These are phyloP conservation scores for Anas georgica DNA, from an alignment of 2,797 vertebrate genomes.

Conservation along the genomic window DNA sequence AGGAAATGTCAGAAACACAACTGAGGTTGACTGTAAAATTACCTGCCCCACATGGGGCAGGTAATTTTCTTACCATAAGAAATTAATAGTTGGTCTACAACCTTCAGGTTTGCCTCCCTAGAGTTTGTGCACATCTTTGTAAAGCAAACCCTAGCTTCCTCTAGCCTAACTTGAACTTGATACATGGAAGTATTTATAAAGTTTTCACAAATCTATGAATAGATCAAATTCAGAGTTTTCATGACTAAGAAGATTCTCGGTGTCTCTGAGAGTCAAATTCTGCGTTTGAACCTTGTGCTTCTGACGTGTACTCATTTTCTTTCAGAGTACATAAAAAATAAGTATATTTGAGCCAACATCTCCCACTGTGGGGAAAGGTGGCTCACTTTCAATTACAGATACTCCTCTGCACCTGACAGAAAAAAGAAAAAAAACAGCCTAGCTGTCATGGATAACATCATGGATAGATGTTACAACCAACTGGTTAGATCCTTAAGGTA, in stretches of 20 bases:
- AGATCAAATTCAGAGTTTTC: neutral
- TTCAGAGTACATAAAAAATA: neutral
- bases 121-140: neutral
- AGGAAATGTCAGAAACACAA: neutral
- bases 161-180: neutral
- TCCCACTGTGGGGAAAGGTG: neutral
- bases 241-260: neutral
- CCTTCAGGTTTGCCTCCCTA: neutral
- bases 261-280: neutral
- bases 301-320: neutral
- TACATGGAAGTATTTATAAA: neutral
- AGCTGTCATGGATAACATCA: neutral
- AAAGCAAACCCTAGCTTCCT: neutral
- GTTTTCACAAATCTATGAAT: neutral
- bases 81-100: neutral
- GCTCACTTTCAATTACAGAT: neutral
- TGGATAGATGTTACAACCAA: neutral
- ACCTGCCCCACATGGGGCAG: neutral
- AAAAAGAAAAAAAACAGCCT: neutral
- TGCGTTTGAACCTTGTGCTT: neutral
- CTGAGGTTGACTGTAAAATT: neutral
- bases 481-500: neutral
- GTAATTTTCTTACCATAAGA: neutral
- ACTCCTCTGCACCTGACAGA: neutral
- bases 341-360: neutral